A percentile compares a stretch with the other conserved stretches of the same genome.
These are phyloP conservation scores for Phalacrocorax aristotelis DNA, from an alignment of 2,113 vertebrate genomes.

Conservation along the genomic window DNA sequence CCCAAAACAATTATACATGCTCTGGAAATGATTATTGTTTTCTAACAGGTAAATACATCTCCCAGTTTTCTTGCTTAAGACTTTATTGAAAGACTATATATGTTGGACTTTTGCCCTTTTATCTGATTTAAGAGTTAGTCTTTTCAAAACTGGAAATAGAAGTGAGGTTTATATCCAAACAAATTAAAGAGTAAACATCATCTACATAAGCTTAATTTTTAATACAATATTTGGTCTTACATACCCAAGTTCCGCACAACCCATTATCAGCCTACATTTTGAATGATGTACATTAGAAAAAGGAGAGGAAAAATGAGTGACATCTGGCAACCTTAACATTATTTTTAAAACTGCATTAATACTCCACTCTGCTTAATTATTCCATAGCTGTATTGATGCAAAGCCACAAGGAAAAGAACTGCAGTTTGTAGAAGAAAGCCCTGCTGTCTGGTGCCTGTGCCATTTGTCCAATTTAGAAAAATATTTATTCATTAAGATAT, in stretches of 20 bases:
- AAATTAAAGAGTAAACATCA: not conserved
- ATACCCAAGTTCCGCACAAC: not conserved
- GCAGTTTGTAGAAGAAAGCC: not conserved
- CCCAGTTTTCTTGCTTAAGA: not conserved
- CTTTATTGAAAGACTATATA: not conserved
- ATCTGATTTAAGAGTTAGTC: not conserved
- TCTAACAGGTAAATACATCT: not conserved
- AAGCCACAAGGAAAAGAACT: not conserved
- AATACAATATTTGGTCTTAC: not conserved
- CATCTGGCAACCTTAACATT: slow-evolving; percentile 28
- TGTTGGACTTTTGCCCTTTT: not conserved
- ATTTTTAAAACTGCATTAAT: slow-evolving; percentile 34
- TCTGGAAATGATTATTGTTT: not conserved
- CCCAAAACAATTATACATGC: not conserved
- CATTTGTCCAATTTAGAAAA: not conserved
- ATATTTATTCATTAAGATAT: not conserved
- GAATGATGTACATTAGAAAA: not conserved
- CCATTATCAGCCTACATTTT: not conserved
- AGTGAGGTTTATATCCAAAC: not conserved
- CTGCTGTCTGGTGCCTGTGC: not conserved
- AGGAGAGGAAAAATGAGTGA: not conserved
- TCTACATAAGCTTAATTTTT: not conserved
- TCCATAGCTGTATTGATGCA: not conserved
- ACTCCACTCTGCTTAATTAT: slow-evolving; percentile 48
- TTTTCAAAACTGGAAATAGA: not conserved